Evolutionary conservation across 2,888 invertebrate genomes (phyloP).

Genomic region (Agriopis aurantiaria): DNA sequence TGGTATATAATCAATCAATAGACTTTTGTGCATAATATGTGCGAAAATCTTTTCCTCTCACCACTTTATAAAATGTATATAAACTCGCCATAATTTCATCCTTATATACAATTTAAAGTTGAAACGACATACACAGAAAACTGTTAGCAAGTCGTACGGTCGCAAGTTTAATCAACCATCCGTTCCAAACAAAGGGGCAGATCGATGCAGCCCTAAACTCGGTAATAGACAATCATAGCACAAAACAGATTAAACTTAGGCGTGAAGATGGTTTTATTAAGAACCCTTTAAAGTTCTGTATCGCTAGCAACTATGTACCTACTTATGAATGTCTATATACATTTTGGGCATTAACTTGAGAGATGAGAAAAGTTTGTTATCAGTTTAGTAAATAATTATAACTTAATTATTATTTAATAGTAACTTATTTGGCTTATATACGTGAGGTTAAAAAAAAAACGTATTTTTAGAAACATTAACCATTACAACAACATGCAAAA

Average conservation of each 20-base stretch:
- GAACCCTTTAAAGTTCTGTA: slow-evolving; percentile 47
- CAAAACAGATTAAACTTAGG: slow-evolving; percentile 57
- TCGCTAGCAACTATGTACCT: neutral
- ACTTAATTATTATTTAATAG: neutral
- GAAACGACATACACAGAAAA: neutral
- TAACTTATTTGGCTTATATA: neutral
- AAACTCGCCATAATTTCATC: no score
- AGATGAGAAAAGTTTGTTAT: slow-evolving; percentile 8
- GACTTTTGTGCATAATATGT: neutral
- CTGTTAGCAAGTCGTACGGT: neutral
- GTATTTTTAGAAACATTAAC: no score
- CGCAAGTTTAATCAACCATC: neutral
- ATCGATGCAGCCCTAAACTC: slow-evolving; percentile 52
- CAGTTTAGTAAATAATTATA: neutral
- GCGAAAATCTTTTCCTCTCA: neutral
- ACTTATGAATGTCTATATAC: neutral
- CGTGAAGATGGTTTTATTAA: slow-evolving; percentile 55
- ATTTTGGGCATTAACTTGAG: slow-evolving; percentile 25
- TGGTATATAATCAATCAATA: no score
- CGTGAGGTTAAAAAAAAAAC: no score
- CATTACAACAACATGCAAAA: no score
- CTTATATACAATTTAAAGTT: neutral
- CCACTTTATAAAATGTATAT: neutral
- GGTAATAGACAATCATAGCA: slow-evolving; percentile 56
- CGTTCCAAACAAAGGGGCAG: slow-evolving; percentile 10